Percentiles rank a stretch among this genome's conserved stretches.
phyloP scores from a whole-genome alignment of 1,140 invertebrate genomes.

The Periplaneta americana region DNA sequence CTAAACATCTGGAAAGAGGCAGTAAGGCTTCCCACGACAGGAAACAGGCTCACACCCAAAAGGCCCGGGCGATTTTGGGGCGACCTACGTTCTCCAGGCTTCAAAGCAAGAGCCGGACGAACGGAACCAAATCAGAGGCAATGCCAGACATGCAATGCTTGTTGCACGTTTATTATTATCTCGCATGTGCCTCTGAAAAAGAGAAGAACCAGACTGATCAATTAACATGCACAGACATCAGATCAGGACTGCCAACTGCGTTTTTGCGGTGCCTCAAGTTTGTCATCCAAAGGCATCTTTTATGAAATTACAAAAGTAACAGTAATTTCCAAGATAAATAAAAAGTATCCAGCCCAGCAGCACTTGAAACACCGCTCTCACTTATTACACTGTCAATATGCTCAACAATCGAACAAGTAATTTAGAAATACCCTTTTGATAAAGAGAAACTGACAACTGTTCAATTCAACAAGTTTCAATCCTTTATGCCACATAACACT shows the following conservation, averaged over 20 bases:
- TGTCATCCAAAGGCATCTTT: no score
- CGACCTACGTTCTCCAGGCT: not conserved
- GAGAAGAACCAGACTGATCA: conserved; percentile 56
- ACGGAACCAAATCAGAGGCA: conserved; percentile 4
- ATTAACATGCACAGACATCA: conserved; percentile 23
- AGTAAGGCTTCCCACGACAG: not conserved
- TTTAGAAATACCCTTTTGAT: no score
- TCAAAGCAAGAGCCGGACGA: not conserved
- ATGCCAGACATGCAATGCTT: conserved; percentile 1
- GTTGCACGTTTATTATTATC: conserved; percentile 39
- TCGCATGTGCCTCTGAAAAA: conserved; percentile 75
- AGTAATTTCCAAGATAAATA: no score
- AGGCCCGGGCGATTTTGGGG: not conserved
- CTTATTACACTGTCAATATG: no score
- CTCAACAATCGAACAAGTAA: no score
- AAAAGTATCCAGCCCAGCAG: no score
- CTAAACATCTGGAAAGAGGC: not conserved
- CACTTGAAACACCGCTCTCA: no score
- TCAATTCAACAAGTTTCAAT: no score
- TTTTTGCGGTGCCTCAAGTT: not conserved
- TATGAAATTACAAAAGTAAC: no score
- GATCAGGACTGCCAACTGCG: not conserved
- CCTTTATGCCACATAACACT: no score
- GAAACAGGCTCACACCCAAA: not conserved
- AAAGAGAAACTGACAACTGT: no score